phyloP scores from a whole-genome alignment of 2,797 vertebrate genomes.

The Microcaecilia unicolor region DNA sequence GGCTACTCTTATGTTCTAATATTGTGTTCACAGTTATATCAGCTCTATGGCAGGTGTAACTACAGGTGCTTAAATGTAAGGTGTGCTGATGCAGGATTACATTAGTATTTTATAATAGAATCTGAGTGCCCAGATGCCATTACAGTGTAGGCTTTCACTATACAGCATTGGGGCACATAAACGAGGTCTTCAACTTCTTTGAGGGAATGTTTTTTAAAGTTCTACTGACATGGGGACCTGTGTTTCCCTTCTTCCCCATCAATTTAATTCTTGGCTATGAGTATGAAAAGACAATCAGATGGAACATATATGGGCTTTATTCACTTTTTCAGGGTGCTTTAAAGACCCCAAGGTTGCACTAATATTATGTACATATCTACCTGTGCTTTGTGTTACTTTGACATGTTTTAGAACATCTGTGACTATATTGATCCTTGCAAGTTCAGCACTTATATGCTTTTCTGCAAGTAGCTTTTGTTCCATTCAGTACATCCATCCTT shows the following conservation, averaged over 20 bases:
- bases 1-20: too few species aligned
- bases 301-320: conserved; percentile 56
- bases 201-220: too few species aligned
- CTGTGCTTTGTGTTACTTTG: conserved; percentile 58
- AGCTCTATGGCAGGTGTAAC: too few species aligned
- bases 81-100: too few species aligned
- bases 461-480: conserved; percentile 25
- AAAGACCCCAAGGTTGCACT: conserved; percentile 59
- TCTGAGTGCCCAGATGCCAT: too few species aligned
- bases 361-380: conserved; percentile 59
- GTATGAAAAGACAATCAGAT: conserved; percentile 30
- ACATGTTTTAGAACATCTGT: conserved; percentile 66
- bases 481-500: conserved; percentile 2
- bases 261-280: background rate
- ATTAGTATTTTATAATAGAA: too few species aligned
- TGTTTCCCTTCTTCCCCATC: background rate
- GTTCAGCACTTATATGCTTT: conserved; percentile 53
- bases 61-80: too few species aligned
- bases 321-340: conserved; percentile 66
- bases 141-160: too few species aligned
- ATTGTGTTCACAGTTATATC: too few species aligned
- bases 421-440: conserved; percentile 61
- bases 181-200: too few species aligned
- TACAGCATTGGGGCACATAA: too few species aligned
- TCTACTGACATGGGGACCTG: background rate